Base-by-base conservation (phyloP, 2,113 vertebrate species). In the Planiliza haematocheilus region DNA sequence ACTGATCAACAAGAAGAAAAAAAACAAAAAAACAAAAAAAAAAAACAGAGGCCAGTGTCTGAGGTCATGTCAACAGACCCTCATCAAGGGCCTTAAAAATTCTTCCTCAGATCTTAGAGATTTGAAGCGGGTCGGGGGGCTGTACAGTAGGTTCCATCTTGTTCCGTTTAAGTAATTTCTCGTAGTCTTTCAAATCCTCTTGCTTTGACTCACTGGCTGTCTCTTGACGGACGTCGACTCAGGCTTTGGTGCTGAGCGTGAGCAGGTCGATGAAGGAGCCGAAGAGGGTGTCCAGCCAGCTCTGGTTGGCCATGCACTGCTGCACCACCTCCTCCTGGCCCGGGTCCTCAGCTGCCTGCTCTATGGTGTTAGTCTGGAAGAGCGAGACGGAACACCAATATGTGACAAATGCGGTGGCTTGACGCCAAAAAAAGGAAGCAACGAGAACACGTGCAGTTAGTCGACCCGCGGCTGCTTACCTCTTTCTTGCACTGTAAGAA, bases 301-400 rank as follows among this genome's bases (percentile, higher is more conserved):
- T 94, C 91, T 97, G 95, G 90, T 97, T 97, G 82, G 96, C 94
- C 96, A 97, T 97, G 85, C 96, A 97, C 93, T 97, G 96, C 92
- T 97, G 96, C 55, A 97, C 96, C 66, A 97, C 96, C 84, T 97
- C 96, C 91, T 97, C 96, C 90, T 97, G 96, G 8, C 96, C 96
- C 4, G 96, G 93, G 90, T 97, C 96, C 82, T 97, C 96, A 0
- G 95, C 93, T 2, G 95, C 95, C 74, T 96, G 95, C 89, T 96
- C 96, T 41, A 97, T 96, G 74, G 93, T 95, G 90, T 96, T 94
- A 59, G 96, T 97, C 96, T 97, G 90, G 6, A 51, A 64, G 61
- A 70, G 21, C 10, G 49, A 16, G 8, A 50, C 0, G 7, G 21
- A 79, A 42, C n/a, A n/a, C n/a, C n/a, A n/a, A n/a, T n/a, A 52